These are phyloP conservation scores for Meta bourneti DNA, from an alignment of 2,888 invertebrate genomes.

Conservation along the genomic window DNA sequence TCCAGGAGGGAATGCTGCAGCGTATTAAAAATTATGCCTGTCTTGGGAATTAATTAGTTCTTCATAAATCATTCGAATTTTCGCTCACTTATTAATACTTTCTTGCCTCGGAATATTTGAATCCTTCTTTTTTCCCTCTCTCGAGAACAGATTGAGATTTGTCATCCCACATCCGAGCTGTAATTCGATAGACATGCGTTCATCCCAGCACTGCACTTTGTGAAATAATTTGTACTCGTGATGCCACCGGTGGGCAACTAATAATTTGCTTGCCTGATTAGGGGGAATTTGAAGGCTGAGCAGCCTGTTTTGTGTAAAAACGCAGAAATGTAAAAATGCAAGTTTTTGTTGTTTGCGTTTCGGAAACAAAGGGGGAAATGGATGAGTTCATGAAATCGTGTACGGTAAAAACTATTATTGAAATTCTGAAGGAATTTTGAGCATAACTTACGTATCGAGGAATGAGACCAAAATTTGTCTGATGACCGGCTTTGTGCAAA, in stretches of 20 bases:
- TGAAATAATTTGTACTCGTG: not conserved
- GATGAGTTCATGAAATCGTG: too few relatives aligned
- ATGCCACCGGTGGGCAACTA: not conserved
- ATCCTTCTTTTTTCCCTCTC: not conserved
- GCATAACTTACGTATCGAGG: too few relatives aligned
- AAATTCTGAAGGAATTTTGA: too few relatives aligned
- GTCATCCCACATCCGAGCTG: not conserved
- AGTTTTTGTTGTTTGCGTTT: too few relatives aligned
- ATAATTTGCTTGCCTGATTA: not conserved
- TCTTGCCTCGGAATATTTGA: constrained; percentile 9
- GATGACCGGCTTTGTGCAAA: too few relatives aligned
- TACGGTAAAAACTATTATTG: too few relatives aligned
- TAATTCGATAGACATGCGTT: not conserved
- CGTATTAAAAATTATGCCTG: constrained; percentile 18
- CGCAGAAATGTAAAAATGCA: too few relatives aligned
- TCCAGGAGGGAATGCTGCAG: not conserved
- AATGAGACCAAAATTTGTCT: too few relatives aligned
- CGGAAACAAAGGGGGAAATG: too few relatives aligned
- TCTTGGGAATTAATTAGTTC: constrained; percentile 33
- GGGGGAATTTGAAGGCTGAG: too few relatives aligned
- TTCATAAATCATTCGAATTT: constrained; percentile 1
- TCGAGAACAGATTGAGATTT: not conserved
- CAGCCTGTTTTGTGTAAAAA: too few relatives aligned
- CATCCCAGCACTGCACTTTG: too few relatives aligned
- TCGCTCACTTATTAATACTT: constrained; percentile 31